These are phyloP conservation scores for Percopsis transmontana DNA, from an alignment of 2,113 vertebrate genomes.

Conservation along the genomic window DNA sequence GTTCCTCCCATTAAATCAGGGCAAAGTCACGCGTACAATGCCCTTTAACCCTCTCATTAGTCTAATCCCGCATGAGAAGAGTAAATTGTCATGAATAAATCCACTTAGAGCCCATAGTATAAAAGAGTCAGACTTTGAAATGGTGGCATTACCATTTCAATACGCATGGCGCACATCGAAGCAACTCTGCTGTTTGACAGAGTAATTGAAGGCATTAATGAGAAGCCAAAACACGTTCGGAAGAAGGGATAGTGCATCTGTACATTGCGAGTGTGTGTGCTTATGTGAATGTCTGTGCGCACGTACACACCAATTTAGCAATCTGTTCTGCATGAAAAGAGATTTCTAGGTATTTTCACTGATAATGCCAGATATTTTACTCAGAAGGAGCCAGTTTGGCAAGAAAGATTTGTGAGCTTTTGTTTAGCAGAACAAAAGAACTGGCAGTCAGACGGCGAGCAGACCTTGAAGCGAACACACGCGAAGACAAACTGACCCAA, in stretches of 20 bases:
- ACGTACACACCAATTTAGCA: background rate
- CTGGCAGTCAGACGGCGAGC: constrained; percentile 38
- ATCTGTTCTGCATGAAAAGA: too few relatives aligned
- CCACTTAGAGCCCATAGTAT: constrained; percentile 74
- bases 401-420: constrained; percentile 40
- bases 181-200: constrained; percentile 67
- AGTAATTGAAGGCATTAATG: constrained; percentile 76
- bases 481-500: constrained; percentile 29
- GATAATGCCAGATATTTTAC: too few relatives aligned
- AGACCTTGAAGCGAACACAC: constrained; percentile 65
- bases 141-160: constrained; percentile 78
- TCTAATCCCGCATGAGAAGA: constrained; percentile 73
- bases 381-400: constrained; percentile 25
- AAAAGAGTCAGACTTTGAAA: constrained; percentile 72
- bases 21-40: too few relatives aligned
- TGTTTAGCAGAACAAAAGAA: constrained; percentile 64
- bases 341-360: too few relatives aligned
- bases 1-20: too few relatives aligned
- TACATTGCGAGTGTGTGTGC: constrained; percentile 6
- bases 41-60: constrained; percentile 79
- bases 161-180: constrained; percentile 57
- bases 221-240: constrained; percentile 70
- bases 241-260: constrained; percentile 14
- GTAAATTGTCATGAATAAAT: constrained; percentile 80
- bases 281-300: constrained; percentile 18